Evolutionary conservation across 1,140 invertebrate genomes (phyloP), one percentile per base, ranked within the genome.

Genomic region (Panagrolaimus sp.): DNA sequence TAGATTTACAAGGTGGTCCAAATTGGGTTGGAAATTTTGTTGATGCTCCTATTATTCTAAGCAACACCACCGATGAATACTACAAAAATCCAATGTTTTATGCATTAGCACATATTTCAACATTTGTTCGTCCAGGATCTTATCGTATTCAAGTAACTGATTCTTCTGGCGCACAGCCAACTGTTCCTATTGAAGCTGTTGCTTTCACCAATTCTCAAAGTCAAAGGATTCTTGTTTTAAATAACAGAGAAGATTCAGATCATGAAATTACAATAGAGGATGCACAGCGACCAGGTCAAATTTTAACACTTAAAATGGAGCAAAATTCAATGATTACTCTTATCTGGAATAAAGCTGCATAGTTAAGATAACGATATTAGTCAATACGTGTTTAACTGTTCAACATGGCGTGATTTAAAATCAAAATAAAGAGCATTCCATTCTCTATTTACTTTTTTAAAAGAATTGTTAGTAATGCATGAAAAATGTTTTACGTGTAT

Each of bases 51-150:
- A 88, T 94, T 42, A 87, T 93, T 63, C 88, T 91, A 0, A 89
- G 91, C 75, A 83, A 86, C 0, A 85, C 85, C 47, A 68, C 46
- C 42, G 74, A 83, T 27, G 85, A 91, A 82, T 92, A 93, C 77
- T 91, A 91, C 77, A 93, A 92, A 79, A 91, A 94, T 74, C 91
- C 92, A 0, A 90, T 91, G 85, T 94, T 88, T 82, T 95, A 94
- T 83, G 89, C 87, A 7, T 85, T 94, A 74, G 90, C 89, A 1
- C 92, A 95, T 70, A 72, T 74, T 45, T 47, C 27, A 11, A 75
- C 73, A 63, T 75, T 75, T 57, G 65, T 75, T 25, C 46, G n/a
- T 0, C 75, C 71, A 16, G 72, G 45, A 14, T 78, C 74, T 44
- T 31, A 65, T 25, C 63, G 75, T 23, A 69, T 75, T 48, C 43